phyloP scores from a whole-genome alignment of 2,797 vertebrate genomes.

The Spheniscus humboldti region DNA sequence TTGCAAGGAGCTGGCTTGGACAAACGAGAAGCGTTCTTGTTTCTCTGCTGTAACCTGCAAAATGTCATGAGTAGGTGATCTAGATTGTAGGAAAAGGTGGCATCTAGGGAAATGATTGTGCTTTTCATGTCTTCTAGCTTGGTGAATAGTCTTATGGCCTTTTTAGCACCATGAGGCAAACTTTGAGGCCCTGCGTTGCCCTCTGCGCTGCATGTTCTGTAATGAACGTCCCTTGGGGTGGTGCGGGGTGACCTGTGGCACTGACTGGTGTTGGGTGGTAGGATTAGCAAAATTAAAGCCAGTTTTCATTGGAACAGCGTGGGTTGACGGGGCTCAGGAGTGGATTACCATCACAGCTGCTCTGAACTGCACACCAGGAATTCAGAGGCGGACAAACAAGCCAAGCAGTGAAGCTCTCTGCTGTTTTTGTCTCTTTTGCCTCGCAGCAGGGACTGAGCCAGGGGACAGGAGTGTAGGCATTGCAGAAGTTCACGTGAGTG shows the following conservation, averaged over 20 bases:
- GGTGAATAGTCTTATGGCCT: neutral
- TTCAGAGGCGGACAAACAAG: neutral
- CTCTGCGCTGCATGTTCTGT: neutral
- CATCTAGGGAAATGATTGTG: neutral
- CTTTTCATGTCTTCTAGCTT: neutral
- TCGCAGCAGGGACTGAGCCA: neutral
- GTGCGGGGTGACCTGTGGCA: neutral
- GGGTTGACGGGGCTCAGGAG: neutral
- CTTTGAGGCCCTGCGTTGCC: neutral
- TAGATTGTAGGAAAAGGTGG: neutral
- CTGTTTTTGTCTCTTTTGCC: conserved; percentile 12
- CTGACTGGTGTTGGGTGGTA: neutral
- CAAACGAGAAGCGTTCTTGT: fast-evolving
- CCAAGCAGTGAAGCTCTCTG: neutral
- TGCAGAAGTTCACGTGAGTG: conserved; percentile 38
- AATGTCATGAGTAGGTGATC: neutral
- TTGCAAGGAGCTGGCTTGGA: neutral
- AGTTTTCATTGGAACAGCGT: neutral
- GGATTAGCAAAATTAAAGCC: neutral
- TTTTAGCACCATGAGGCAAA: neutral
- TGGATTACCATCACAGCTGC: neutral
- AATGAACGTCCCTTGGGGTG: neutral
- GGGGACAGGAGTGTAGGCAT: neutral
- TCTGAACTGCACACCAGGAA: conserved; percentile 8
- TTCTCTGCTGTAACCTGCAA: neutral